These are phyloP conservation scores for Proteles cristata DNA, from an alignment of 2,113 vertebrate genomes.

Conservation along the genomic window DNA sequence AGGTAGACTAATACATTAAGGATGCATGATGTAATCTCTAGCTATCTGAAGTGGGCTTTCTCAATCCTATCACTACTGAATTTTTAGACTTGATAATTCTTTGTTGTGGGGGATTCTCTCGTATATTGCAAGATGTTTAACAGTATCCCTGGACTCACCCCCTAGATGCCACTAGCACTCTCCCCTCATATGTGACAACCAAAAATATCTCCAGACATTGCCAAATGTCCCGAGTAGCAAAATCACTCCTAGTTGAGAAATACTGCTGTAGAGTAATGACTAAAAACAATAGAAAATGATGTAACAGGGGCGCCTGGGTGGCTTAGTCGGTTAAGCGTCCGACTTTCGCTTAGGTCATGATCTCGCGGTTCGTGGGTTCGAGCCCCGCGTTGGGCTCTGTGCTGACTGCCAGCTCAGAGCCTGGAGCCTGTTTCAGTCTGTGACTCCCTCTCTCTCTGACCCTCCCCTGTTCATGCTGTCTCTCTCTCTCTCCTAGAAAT, in stretches of 20 bases:
- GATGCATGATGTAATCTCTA: background rate
- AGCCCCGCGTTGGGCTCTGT: too few species aligned
- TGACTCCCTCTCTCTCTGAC: too few species aligned
- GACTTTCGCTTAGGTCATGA: too few species aligned
- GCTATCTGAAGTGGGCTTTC: background rate
- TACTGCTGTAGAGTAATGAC: background rate
- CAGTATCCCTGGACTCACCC: background rate
- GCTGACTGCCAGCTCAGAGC: too few species aligned
- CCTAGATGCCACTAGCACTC: background rate
- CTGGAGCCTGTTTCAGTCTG: too few species aligned
- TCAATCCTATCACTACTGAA: background rate
- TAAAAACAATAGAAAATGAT: background rate
- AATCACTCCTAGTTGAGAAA: background rate
- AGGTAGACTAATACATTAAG: background rate
- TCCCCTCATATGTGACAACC: background rate
- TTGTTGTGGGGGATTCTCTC: background rate
- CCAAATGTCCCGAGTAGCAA: background rate
- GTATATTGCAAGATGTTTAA: background rate
- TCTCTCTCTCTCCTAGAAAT: too few species aligned
- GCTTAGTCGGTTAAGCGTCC: too few species aligned
- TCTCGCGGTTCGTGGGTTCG: too few species aligned
- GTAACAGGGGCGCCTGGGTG: too few species aligned
- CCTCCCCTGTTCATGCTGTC: too few species aligned
- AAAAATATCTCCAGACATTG: background rate
- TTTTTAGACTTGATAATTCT: background rate